phyloP scores from a whole-genome alignment of 1,140 invertebrate genomes.

The Tetragonula clypearis region DNA sequence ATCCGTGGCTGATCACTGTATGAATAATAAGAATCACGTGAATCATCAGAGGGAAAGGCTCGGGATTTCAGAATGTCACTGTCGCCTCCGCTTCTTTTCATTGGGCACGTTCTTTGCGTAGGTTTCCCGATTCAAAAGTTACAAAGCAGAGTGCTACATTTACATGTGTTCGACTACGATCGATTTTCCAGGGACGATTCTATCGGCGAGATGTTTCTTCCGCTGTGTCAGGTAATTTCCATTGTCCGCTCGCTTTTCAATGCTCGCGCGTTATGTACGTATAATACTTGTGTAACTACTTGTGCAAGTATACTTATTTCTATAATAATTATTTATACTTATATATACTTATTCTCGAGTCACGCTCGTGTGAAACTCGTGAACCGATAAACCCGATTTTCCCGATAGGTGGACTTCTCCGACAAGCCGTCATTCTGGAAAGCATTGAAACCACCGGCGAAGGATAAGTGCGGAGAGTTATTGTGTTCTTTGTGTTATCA shows the following conservation, averaged over 20 bases:
- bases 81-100: not conserved
- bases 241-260: not conserved
- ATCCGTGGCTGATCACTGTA: not conserved
- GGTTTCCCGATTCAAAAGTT: conserved; percentile 96
- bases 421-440: conserved; percentile 96
- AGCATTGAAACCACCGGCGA: conserved; percentile 94
- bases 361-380: not conserved
- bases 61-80: too few relatives aligned
- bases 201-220: conserved; percentile 97
- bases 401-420: conserved; percentile 91
- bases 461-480: conserved; percentile 95
- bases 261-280: not conserved
- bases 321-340: too few relatives aligned
- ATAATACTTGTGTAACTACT: too few relatives aligned
- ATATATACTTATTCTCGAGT: too few relatives aligned
- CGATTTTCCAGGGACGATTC: conserved; percentile 97
- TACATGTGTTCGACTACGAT: conserved; percentile 98
- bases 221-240: conserved; percentile 91
- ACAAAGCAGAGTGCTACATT: conserved; percentile 94
- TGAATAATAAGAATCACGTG: too few relatives aligned
- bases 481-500: conserved; percentile 95
- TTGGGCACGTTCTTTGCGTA: conserved; percentile 63
- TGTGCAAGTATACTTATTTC: too few relatives aligned
- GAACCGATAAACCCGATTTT: not conserved
- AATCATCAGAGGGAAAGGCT: not conserved